A percentile compares a stretch with the other conserved stretches of the same genome.
These are phyloP conservation scores for Odontocolon sp. DNA, from an alignment of 2,888 invertebrate genomes.

Conservation along the genomic window DNA sequence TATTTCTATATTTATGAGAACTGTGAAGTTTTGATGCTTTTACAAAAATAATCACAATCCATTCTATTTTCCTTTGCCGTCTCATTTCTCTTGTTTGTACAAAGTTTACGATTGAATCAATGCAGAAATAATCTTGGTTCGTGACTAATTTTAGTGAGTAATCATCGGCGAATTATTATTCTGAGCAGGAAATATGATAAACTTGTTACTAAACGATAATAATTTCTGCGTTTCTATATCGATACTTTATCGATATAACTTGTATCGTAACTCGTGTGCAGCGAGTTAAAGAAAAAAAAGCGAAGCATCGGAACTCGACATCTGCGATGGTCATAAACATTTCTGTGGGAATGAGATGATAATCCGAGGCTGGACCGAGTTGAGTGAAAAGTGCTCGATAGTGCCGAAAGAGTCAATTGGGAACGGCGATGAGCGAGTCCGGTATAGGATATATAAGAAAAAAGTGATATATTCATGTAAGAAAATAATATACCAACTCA, in stretches of 20 bases:
- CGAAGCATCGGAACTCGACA: not conserved
- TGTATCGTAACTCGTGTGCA: not conserved
- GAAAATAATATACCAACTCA: not conserved
- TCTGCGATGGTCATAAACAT: conserved; percentile 34
- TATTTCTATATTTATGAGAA: no score
- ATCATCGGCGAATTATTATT: not conserved
- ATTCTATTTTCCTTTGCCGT: not conserved
- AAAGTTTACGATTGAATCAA: conserved; percentile 1
- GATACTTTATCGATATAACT: not conserved
- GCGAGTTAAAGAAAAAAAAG: not conserved
- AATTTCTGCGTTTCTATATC: not conserved
- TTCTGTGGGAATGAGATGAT: conserved; percentile 10
- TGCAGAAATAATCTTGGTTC: not conserved
- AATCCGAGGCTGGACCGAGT: conserved; percentile 27
- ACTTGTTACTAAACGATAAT: not conserved
- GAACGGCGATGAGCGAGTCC: conserved; percentile 16
- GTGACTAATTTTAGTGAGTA: conserved; percentile 13
- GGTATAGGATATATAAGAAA: not conserved
- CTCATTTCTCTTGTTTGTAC: not conserved
- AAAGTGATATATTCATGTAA: not conserved
- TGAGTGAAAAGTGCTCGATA: conserved; percentile 30
- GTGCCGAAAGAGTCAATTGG: conserved; percentile 45
- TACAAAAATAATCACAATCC: not conserved
- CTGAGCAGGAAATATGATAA: not conserved
- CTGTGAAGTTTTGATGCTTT: not conserved